phyloP scores from a whole-genome alignment of 2,888 invertebrate genomes.

The Stenodera caucasica region DNA sequence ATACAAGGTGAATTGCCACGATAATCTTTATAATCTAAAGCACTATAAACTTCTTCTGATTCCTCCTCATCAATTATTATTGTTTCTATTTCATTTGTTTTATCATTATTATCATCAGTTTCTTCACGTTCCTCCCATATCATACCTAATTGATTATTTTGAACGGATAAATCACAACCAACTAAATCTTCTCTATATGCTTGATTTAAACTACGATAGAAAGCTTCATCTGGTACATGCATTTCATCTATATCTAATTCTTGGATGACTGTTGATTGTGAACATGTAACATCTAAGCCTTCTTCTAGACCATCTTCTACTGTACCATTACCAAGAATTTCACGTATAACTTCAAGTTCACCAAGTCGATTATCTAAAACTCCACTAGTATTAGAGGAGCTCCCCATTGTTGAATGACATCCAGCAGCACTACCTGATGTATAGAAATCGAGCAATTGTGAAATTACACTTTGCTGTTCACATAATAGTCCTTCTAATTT shows the following conservation, averaged over 20 bases:
- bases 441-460: slow-evolving; percentile 81
- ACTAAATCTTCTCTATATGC: slow-evolving; percentile 82
- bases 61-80: slow-evolving; percentile 58
- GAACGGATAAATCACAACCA: slow-evolving; percentile 59
- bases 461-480: slow-evolving; percentile 89
- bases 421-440: slow-evolving; percentile 61
- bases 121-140: slow-evolving; percentile 87
- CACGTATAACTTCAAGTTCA: slow-evolving; percentile 64
- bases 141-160: slow-evolving; percentile 77
- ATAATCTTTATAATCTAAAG: slow-evolving; percentile 78
- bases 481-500: slow-evolving; percentile 83
- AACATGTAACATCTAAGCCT: slow-evolving; percentile 61
- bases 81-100: slow-evolving; percentile 40
- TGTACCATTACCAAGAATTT: slow-evolving; percentile 67
- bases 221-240: slow-evolving; percentile 76
- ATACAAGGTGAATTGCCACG: slow-evolving; percentile 73
- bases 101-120: slow-evolving; percentile 60
- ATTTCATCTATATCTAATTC: slow-evolving; percentile 61
- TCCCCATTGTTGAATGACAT: slow-evolving; percentile 47
- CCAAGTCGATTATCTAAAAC: slow-evolving; percentile 50
- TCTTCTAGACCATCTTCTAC: slow-evolving; percentile 70
- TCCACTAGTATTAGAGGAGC: slow-evolving; percentile 47
- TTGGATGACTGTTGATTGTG: slow-evolving; percentile 50
- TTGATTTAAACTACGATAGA: slow-evolving; percentile 84
- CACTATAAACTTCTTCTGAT: slow-evolving; percentile 69